These are phyloP conservation scores for Cecidostiba fungosa DNA, from an alignment of 2,888 invertebrate genomes.

Conservation along the genomic window DNA sequence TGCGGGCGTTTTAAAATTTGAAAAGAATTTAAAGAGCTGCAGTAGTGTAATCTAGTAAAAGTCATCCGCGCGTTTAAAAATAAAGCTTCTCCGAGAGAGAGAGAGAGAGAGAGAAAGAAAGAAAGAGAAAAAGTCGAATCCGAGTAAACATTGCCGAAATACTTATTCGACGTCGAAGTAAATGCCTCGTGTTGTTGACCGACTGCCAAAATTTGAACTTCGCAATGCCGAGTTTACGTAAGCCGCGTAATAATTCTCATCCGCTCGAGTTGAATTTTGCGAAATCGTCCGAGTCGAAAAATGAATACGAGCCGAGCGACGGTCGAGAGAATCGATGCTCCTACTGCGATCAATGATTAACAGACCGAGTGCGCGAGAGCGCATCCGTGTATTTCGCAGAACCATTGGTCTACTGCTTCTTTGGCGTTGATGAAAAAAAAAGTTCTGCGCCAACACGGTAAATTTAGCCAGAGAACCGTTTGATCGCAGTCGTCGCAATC, in stretches of 20 bases:
- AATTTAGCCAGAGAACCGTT: not conserved
- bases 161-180: conserved; percentile 33
- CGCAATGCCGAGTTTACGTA: conserved; percentile 65
- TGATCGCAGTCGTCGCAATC: not conserved
- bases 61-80: not conserved
- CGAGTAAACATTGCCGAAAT: conserved; percentile 42
- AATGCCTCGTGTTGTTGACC: conserved; percentile 55
- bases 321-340: conserved; percentile 55
- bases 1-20: not conserved
- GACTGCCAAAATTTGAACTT: conserved; percentile 56
- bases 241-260: conserved; percentile 64
- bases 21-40: not conserved
- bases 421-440: not conserved
- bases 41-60: not conserved
- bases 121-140: not conserved
- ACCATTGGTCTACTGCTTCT: not conserved
- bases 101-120: too few relatives aligned
- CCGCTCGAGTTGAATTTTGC: conserved; percentile 30
- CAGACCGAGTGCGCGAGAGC: not conserved
- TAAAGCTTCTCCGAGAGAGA: not conserved
- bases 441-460: not conserved
- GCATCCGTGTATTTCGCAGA: not conserved
- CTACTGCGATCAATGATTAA: conserved; percentile 12
- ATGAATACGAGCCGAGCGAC: not conserved
- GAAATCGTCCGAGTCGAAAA: conserved; percentile 32